Evolutionary conservation across 2,113 vertebrate species (phyloP).

Genomic region (Noturus placidus): DNA sequence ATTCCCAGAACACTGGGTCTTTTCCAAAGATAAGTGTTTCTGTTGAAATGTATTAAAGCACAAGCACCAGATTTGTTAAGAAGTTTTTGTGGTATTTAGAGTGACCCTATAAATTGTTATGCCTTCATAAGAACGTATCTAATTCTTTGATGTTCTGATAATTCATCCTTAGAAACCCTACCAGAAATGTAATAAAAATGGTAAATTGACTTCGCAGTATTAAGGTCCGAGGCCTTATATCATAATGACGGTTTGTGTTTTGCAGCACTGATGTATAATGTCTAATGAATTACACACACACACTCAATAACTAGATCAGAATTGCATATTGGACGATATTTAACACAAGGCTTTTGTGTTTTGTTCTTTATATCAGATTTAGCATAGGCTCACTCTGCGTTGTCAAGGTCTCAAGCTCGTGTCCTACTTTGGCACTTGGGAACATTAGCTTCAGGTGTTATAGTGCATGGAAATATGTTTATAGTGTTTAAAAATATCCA

Average conservation of each 20-base stretch:
- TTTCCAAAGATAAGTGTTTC: neutral
- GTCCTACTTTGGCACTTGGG: slow-evolving; percentile 2
- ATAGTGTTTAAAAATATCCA: no score
- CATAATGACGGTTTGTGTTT: neutral
- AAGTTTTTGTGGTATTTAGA: neutral
- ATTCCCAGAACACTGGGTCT: neutral
- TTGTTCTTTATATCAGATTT: neutral
- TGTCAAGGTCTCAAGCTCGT: neutral
- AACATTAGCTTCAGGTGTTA: slow-evolving; percentile 1
- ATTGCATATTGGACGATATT: neutral
- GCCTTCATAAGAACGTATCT: neutral
- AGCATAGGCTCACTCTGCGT: neutral
- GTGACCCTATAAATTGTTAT: neutral
- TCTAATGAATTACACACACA: no score
- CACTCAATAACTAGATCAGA: neutral
- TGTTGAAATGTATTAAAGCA: neutral
- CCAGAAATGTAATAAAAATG: neutral
- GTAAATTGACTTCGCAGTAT: neutral
- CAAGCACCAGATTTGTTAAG: neutral
- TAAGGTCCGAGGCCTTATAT: neutral
- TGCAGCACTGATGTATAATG: neutral
- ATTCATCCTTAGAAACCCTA: neutral
- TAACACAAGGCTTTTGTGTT: neutral
- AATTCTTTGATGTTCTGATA: neutral
- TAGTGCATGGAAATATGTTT: neutral